Base-by-base conservation (phyloP, 37 sponge, comb jelly and placozoan species). In the Corticium candelabrum region DNA sequence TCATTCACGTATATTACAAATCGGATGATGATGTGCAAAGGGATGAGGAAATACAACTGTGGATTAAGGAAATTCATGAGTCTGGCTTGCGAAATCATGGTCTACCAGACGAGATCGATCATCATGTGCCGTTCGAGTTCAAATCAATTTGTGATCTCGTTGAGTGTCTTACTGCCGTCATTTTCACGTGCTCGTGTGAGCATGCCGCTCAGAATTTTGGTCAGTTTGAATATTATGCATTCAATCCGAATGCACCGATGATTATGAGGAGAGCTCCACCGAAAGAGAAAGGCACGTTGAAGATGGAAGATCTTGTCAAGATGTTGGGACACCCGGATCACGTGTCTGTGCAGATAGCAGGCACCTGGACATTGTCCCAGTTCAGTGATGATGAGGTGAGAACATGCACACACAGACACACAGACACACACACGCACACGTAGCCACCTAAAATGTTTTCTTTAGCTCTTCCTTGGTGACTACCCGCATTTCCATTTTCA, bases 141-240 rank as follows among this genome's bases (percentile, higher is more conserved):
- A 0, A 29, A 21, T 78, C 79, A 0, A 68, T 69, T 5, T 41
- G 74, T 0, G 76, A 78, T 39, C 77, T 91, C 67, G 41, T 91
- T 1, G 79, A 82, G 0, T 39, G 41, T 39, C 81, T 81, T 43
- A 91, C 92, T 1, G 37, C 67, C 2, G 78, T 91, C 34, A 91
- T 91, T 15, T 91, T 77, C 78, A 89, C 85, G 31, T 79, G 82
- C 39, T 56, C 84, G n/a, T 85, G 75, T 3, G 77, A 77, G 40
- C 92, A 91, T 68, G 37, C 84, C 1, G 86, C 89, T n/a, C 76
- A 89, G 68, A 93, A 93, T 72, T 90, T 90, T 35, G 90, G 90
- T 1, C 94, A 93, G 77, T 93, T 78, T 40, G 75, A 84, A 7
- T 74, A 76, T 3, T 82, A 83, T 68, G 84, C 77, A 4, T 93